Evolutionary conservation across 1,140 invertebrate species (phyloP), one percentile per base, ranked within the genome.

Genomic region (Drosophila parabipectinata): DNA sequence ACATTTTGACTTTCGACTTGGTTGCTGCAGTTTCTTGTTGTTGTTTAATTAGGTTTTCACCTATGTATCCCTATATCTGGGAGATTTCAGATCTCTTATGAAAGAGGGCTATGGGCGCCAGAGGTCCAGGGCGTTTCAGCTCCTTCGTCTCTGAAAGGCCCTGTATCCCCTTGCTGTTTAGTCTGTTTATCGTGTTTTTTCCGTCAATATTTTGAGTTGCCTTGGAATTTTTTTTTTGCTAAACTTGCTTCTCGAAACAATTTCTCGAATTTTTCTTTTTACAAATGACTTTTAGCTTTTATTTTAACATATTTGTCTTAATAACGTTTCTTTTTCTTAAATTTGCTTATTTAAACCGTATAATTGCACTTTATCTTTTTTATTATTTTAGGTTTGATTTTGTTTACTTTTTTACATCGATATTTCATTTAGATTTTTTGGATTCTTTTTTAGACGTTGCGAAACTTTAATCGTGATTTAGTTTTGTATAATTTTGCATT

Each of bases 301-400:
- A 15, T 67, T 66, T 60, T 88, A 69, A 69, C 64, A 69, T 55
- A 48, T 67, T 48, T 58, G 34, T 21, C 39, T 69, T 26, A 21
- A 67, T 64, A 84, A 83, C 76, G 50, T 73, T 57, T 54, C 14
- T 32, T 69, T 78, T 21, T 41, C 88, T 77, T 77, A 77, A 71
- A 77, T 85, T 84, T 80, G 72, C 79, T 88, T 84, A 80, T 79
- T 72, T 89, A 89, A 85, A 82, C 82, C 83, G 82, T 82, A 85
- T 85, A 85, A 85, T 85, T 85, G 82, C 82, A 85, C 82, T 85
- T 85, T 85, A 87, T 80, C 64, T 79, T 72, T 34, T 78, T 82
- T 77, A 75, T 72, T 64, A 59, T 84, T 67, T 64, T 71, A 77
- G 61, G 53, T 75, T 82, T 75, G 63, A 79, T 84, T 68, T 54